A percentile compares a stretch with the other conserved stretches of the same genome.
Conservation (phyloP, 2,113 vertebrate genomes). For the Peromyscus leucopus region DNA sequence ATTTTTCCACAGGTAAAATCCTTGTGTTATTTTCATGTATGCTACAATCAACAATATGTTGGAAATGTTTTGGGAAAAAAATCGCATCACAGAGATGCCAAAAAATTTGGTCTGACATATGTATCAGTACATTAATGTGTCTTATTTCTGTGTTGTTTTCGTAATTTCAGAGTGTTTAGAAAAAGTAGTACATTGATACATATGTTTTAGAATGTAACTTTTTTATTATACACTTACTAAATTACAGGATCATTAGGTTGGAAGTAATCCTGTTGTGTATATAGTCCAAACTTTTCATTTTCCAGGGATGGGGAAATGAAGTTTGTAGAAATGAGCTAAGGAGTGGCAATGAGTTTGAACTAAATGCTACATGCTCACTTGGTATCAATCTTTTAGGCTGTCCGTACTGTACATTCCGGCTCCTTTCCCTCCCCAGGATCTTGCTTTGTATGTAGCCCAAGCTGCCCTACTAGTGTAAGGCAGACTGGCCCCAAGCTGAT, state of each 20-base stretch:
- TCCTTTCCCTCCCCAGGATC: not conserved
- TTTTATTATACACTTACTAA: slow-evolving; percentile 15
- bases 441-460: not conserved
- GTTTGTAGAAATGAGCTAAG: not conserved
- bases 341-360: not conserved
- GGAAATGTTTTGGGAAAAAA: not conserved
- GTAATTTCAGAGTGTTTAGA: not conserved
- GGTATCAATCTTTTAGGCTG: not conserved
- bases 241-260: slow-evolving; percentile 34
- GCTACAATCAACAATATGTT: not conserved
- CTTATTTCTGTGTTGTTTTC: slow-evolving; percentile 2
- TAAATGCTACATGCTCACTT: not conserved
- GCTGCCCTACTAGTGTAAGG: not conserved
- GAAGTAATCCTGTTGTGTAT: slow-evolving; percentile 17
- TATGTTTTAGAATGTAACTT: slow-evolving; percentile 23
- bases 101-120: slow-evolving; percentile 52
- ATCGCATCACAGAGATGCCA: not conserved
- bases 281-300: slow-evolving; percentile 13
- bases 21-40: not conserved
- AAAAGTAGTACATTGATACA: not conserved
- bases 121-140: not conserved
- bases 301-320: not conserved
- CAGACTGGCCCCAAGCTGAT: not conserved
- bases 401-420: not conserved
- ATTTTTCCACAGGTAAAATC: not conserved